Conservation (phyloP, 2,888 invertebrate genomes). For the Heliconius erato region DNA sequence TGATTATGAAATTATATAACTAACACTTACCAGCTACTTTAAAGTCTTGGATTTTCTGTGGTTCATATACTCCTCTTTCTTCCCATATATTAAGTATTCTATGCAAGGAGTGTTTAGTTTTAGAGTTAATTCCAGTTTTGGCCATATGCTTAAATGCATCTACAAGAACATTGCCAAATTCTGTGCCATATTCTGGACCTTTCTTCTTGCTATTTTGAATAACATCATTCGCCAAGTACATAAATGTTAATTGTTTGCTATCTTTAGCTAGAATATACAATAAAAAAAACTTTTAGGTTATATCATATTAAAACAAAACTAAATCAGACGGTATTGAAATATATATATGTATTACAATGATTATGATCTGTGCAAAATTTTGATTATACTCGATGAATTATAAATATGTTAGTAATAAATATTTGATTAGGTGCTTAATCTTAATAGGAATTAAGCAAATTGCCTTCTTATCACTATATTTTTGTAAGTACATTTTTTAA, state of each 20-base stretch:
- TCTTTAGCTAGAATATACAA: conserved; percentile 89
- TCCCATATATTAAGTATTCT: conserved; percentile 96
- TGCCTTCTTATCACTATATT: neutral
- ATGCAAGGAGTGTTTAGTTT: conserved; percentile 92
- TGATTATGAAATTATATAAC: neutral
- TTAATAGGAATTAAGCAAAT: neutral
- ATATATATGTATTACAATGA: neutral
- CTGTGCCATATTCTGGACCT: conserved; percentile 97
- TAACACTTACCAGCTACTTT: conserved; percentile 85
- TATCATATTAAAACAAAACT: conserved; percentile 16
- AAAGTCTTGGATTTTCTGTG: conserved; percentile 92
- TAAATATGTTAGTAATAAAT: neutral
- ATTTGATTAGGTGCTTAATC: neutral
- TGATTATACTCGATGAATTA: neutral
- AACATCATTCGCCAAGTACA: conserved; percentile 99
- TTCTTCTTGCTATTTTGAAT: conserved; percentile 99
- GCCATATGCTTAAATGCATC: conserved; percentile 95
- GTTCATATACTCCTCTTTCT: conserved; percentile 95
- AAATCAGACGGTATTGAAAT: neutral
- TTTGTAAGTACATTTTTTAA: neutral
- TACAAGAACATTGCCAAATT: conserved; percentile 92
- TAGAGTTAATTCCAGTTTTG: conserved; percentile 89
- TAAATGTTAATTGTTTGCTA: conserved; percentile 94
- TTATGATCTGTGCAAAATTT: neutral
- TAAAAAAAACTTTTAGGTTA: conserved; percentile 39